These are phyloP conservation scores for Fratercula arctica DNA, from an alignment of 2,797 vertebrate genomes.

Conservation along the genomic window DNA sequence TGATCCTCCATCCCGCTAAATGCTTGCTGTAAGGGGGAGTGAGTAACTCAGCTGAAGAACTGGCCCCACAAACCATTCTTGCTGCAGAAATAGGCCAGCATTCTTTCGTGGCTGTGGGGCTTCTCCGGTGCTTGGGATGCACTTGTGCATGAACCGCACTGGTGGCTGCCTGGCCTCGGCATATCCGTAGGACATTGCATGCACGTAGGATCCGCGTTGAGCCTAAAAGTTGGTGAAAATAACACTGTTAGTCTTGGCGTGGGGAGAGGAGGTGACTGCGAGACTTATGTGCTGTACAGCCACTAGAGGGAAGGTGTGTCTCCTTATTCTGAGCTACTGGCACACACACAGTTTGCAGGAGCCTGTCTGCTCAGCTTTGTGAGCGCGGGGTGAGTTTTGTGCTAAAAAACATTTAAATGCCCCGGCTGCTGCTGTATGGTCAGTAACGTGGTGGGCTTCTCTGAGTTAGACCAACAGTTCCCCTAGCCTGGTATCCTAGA, in stretches of 20 bases:
- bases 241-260: fast-evolving
- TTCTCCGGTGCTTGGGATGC: not conserved
- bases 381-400: not conserved
- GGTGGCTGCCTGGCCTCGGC: not conserved
- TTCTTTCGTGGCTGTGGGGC: not conserved
- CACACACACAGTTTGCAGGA: not conserved
- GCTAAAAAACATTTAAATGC: not conserved
- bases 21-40: not conserved
- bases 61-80: not conserved
- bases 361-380: not conserved
- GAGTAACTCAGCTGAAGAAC: not conserved
- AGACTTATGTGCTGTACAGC: not conserved
- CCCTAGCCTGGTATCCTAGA: too few species aligned
- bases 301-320: conserved; percentile 57
- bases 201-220: fast-evolving
- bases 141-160: fast-evolving
- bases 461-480: not conserved
- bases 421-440: not conserved
- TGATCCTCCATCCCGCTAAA: not conserved
- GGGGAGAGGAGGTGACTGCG: not conserved
- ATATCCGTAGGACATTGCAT: too few species aligned
- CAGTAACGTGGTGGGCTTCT: fast-evolving
- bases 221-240: not conserved
- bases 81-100: not conserved
- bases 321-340: not conserved